Conservation (phyloP, 2,888 invertebrate species). For the Dicyrtoma fusca region DNA sequence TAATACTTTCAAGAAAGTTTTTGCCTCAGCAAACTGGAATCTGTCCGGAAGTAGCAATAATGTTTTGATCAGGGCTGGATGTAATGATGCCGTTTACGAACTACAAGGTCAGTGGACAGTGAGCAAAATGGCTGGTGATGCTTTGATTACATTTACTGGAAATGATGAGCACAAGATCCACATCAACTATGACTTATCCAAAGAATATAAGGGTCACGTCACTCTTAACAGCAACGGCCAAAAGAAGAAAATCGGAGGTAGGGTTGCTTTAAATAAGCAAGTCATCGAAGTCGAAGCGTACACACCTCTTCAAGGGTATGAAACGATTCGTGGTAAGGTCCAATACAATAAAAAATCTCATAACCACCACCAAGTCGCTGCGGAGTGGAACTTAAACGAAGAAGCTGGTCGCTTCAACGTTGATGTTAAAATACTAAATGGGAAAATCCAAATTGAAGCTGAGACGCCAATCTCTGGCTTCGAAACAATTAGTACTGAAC, state of each 20-base stretch:
- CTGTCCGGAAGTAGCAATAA: conserved; percentile 45
- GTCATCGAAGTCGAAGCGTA: conserved; percentile 40
- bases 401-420: conserved; percentile 29
- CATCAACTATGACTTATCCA: conserved; percentile 49
- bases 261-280: conserved; percentile 34
- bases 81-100: conserved; percentile 42
- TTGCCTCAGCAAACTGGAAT: conserved; percentile 50
- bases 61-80: conserved; percentile 33
- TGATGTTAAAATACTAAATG: not conserved
- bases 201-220: conserved; percentile 42
- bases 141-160: not conserved
- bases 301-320: conserved; percentile 48
- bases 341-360: conserved; percentile 12
- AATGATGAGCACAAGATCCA: not conserved
- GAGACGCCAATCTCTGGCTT: conserved; percentile 3
- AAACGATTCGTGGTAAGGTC: conserved; percentile 41
- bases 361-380: conserved; percentile 25
- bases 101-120: conserved; percentile 18
- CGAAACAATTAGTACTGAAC: conserved; percentile 2
- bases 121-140: not conserved
- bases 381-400: conserved; percentile 46
- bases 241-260: conserved; percentile 46
- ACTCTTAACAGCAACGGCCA: conserved; percentile 39
- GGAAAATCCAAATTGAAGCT: conserved; percentile 12
- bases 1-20: conserved; percentile 43